phyloP scores from a whole-genome alignment of 1,140 invertebrate genomes.

The Bradysia coprophila region DNA sequence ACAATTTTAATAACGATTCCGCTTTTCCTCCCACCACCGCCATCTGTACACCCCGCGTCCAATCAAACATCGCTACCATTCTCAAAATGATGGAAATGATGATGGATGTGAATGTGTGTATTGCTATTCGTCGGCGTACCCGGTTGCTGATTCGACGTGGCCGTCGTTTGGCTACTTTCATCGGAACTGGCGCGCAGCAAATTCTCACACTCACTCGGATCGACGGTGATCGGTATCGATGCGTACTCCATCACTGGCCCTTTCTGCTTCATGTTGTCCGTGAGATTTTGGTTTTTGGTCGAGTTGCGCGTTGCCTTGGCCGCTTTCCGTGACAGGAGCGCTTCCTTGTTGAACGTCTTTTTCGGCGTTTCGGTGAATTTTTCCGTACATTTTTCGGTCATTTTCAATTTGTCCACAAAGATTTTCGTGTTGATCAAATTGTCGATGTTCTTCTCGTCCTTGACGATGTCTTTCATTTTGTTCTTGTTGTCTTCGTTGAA shows the following conservation, averaged over 20 bases:
- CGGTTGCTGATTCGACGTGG: slow-evolving; percentile 8
- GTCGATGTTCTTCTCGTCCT: slow-evolving; percentile 19
- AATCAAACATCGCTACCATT: too few relatives aligned
- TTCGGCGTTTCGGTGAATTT: not conserved
- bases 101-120: slow-evolving; percentile 65
- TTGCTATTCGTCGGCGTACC: slow-evolving; percentile 30
- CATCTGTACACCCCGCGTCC: too few relatives aligned
- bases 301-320: not conserved
- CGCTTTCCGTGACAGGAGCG: not conserved
- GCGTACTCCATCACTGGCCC: not conserved
- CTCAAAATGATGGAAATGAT: slow-evolving; percentile 61
- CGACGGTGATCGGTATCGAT: slow-evolving; percentile 24
- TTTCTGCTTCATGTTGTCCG: not conserved
- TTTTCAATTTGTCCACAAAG: not conserved
- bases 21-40: too few relatives aligned
- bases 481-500: not conserved
- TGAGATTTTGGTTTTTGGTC: not conserved
- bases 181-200: slow-evolving; percentile 5
- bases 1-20: too few relatives aligned
- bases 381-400: not conserved
- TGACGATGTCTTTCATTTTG: slow-evolving; percentile 1
- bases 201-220: slow-evolving; percentile 23
- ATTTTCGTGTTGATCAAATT: slow-evolving; percentile 21
- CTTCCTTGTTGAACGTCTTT: slow-evolving; percentile 2
- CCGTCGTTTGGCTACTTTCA: slow-evolving; percentile 4